Evolutionary conservation across 2,113 vertebrate species (phyloP).

Genomic region (Lathamus discolor): DNA sequence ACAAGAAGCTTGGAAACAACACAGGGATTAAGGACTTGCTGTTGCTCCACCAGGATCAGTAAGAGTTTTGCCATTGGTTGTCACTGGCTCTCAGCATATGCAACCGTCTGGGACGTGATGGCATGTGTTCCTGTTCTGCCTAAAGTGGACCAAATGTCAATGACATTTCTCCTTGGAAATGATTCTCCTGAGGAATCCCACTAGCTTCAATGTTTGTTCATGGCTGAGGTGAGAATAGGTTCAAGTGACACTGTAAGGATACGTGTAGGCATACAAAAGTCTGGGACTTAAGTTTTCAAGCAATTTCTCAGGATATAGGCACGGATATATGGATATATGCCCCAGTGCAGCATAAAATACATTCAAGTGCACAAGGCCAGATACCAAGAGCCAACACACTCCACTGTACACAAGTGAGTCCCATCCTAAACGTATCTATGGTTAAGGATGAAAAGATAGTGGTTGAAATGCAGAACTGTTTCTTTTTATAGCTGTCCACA

Average conservation of each 20-base stretch:
- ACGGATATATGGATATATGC: background rate
- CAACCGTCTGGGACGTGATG: background rate
- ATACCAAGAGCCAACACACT: background rate
- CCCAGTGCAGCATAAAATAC: background rate
- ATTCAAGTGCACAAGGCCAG: background rate
- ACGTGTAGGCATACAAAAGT: background rate
- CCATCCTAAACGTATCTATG: background rate
- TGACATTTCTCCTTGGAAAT: background rate
- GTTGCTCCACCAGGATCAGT: conserved; percentile 22
- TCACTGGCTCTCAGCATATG: background rate
- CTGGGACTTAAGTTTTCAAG: background rate
- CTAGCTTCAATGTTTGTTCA: background rate
- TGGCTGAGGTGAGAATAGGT: background rate
- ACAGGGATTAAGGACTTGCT: background rate
- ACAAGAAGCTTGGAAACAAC: conserved; percentile 54
- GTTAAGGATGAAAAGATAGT: conserved; percentile 7
- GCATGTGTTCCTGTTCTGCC: background rate
- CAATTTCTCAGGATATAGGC: background rate
- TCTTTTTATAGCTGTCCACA: conserved; percentile 26
- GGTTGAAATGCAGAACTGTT: background rate
- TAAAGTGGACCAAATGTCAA: background rate
- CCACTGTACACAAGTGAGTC: background rate
- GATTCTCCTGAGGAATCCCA: background rate
- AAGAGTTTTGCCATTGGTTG: background rate
- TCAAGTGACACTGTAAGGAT: background rate